Evolutionary conservation across 2,113 vertebrate genomes (phyloP).

Genomic region (Pungitius pungitius): DNA sequence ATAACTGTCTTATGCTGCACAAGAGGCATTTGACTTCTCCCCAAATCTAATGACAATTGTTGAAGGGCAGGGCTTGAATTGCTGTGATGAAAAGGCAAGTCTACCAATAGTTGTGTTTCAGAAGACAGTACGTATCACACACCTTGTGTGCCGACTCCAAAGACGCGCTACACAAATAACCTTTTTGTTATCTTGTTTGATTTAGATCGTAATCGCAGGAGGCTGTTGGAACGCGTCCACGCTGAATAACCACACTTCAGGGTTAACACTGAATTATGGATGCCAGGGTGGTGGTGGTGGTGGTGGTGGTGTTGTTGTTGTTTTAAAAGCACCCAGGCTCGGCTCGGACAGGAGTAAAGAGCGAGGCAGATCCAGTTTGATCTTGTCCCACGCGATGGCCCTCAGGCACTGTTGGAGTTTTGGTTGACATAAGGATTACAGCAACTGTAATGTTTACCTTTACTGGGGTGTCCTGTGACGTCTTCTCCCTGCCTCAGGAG

Average conservation of each 20-base stretch:
- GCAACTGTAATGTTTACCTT: not conserved
- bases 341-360: not conserved
- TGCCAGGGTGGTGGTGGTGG: too few relatives aligned
- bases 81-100: not conserved
- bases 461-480: not conserved
- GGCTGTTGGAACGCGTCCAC: not conserved
- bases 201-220: not conserved
- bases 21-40: not conserved
- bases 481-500: not conserved
- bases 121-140: too few relatives aligned
- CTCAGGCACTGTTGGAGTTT: slow-evolving; percentile 7
- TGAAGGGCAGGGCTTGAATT: too few relatives aligned
- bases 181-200: not conserved
- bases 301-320: too few relatives aligned
- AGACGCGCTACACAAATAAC: not conserved
- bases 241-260: not conserved
- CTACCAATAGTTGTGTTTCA: too few relatives aligned
- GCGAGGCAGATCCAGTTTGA: slow-evolving; percentile 38
- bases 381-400: slow-evolving; percentile 17
- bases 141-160: not conserved
- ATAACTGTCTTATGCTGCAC: not conserved
- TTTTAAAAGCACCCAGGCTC: not conserved
- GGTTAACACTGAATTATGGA: not conserved
- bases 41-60: not conserved
- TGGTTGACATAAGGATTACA: not conserved